These are phyloP conservation scores for Rhingia rostrata DNA, from an alignment of 2,888 invertebrate genomes.

Conservation along the genomic window DNA sequence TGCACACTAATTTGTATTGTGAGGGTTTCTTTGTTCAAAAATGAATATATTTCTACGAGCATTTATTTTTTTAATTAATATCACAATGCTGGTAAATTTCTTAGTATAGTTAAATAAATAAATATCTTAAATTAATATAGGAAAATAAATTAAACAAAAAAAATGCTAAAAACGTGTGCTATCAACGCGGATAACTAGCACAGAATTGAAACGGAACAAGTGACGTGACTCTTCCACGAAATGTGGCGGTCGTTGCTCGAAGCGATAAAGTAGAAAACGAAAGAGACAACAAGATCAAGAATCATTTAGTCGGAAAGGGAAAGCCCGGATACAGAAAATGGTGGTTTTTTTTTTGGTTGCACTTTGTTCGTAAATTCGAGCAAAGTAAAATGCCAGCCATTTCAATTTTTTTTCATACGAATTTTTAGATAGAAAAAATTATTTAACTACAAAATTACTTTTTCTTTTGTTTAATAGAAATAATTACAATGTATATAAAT, in stretches of 20 bases:
- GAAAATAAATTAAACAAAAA: constrained; percentile 28
- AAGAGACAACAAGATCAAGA: background rate
- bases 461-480: no score
- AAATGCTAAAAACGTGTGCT: constrained; percentile 31
- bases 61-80: constrained; percentile 22
- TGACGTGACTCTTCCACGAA: constrained; percentile 42
- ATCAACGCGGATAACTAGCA: constrained; percentile 25
- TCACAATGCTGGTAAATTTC: constrained; percentile 17
- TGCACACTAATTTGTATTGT: background rate
- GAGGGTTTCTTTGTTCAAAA: background rate
- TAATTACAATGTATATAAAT: background rate
- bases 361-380: constrained; percentile 18
- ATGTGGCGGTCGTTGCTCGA: constrained; percentile 43
- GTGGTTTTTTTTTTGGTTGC: constrained; percentile 17
- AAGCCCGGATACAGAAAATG: background rate
- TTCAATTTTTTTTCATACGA: background rate
- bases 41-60: background rate
- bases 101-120: background rate
- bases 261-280: constrained; percentile 13
- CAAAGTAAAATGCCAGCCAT: constrained; percentile 58
- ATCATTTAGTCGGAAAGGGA: background rate
- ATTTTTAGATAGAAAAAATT: background rate
- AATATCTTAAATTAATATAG: constrained; percentile 25
- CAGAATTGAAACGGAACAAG: constrained; percentile 42
- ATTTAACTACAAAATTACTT: background rate